These are phyloP conservation scores for Troglohyphantes excavatus DNA, from an alignment of 2,888 invertebrate species.

Conservation along the genomic window DNA sequence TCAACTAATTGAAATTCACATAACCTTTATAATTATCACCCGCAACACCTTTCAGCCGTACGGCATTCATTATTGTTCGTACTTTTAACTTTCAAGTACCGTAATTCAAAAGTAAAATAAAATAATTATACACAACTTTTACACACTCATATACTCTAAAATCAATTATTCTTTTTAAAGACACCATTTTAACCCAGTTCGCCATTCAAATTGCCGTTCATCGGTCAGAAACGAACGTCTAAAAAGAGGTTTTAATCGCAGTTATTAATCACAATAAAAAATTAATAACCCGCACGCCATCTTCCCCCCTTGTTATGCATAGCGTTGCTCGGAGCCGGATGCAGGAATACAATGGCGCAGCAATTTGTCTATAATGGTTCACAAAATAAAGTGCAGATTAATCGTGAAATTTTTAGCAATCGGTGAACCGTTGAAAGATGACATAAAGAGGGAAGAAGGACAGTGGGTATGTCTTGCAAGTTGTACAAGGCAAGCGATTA, in stretches of 20 bases:
- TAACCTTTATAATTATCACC: background rate
- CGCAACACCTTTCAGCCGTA: background rate
- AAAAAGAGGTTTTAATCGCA: constrained; percentile 1
- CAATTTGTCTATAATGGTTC: background rate
- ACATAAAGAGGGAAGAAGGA: constrained; percentile 31
- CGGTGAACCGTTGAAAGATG: constrained; percentile 27
- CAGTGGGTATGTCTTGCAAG: constrained; percentile 2
- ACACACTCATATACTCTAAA: background rate
- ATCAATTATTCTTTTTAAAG: background rate
- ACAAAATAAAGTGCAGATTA: constrained; percentile 29
- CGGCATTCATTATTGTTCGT: background rate
- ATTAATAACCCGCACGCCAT: background rate
- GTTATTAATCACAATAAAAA: constrained; percentile 19
- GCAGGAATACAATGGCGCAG: constrained; percentile 7
- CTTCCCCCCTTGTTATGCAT: constrained; percentile 6
- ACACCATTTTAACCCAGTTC: background rate
- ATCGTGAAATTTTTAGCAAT: constrained; percentile 15
- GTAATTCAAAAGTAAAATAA: no score
- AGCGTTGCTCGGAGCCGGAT: background rate
- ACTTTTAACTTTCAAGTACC: no score
- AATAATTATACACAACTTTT: background rate
- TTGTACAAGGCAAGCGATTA: constrained; percentile 1
- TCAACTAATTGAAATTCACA: background rate
- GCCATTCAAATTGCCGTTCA: background rate
- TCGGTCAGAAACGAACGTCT: background rate